These are phyloP conservation scores for Teinopalpus imperialis DNA, from an alignment of 2,888 invertebrate genomes.

Conservation along the genomic window DNA sequence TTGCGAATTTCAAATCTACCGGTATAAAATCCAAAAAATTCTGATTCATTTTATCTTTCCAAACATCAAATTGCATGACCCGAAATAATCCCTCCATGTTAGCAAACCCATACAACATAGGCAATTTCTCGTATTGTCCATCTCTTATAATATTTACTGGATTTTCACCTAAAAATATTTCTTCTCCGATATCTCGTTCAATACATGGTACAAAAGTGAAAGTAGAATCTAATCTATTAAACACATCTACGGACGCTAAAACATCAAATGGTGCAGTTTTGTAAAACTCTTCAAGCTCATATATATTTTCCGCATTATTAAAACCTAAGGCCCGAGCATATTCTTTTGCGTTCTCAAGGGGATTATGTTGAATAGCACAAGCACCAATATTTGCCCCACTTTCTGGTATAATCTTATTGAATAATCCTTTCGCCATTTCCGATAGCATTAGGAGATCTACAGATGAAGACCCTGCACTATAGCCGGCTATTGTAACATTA, in stretches of 20 bases:
- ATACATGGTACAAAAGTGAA: conserved; percentile 39
- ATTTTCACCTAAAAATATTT: conserved; percentile 41
- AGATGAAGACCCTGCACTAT: conserved; percentile 40
- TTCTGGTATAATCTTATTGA: conserved; percentile 35
- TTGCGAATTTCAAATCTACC: conserved; percentile 39
- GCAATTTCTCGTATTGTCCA: conserved; percentile 40
- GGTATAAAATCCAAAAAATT: conserved; percentile 56
- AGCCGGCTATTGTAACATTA: conserved; percentile 43
- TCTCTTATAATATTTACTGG: conserved; percentile 44
- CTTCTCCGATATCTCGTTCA: conserved; percentile 33
- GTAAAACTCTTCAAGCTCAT: conserved; percentile 47
- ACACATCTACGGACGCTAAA: conserved; percentile 34
- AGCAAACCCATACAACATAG: conserved; percentile 45
- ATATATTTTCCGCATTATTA: conserved; percentile 39
- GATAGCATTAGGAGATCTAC: conserved; percentile 39
- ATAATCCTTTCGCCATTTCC: conserved; percentile 33
- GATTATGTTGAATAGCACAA: conserved; percentile 37
- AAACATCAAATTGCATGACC: conserved; percentile 36
- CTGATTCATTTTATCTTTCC: conserved; percentile 48
- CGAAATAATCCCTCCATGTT: conserved; percentile 46
- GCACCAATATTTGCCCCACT: conserved; percentile 35
- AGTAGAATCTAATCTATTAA: conserved; percentile 32
- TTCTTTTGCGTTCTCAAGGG: conserved; percentile 35
- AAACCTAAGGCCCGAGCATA: conserved; percentile 38
- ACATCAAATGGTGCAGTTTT: conserved; percentile 38